These are phyloP conservation scores for Rallus limicola DNA, from an alignment of 2,113 vertebrate genomes.

Conservation along the genomic window DNA sequence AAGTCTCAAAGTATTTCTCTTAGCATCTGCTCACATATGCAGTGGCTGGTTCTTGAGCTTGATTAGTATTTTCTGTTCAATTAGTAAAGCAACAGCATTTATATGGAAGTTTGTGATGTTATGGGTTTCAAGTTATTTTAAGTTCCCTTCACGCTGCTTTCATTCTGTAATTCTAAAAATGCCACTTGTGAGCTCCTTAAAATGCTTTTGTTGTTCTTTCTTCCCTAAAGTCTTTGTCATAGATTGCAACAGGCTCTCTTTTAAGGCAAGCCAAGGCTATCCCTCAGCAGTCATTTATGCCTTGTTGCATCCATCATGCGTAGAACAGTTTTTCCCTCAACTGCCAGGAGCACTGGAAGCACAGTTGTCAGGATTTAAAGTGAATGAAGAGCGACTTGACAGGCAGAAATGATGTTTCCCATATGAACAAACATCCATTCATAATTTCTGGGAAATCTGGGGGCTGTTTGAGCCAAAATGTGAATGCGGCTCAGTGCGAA, in stretches of 20 bases:
- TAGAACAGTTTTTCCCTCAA: neutral
- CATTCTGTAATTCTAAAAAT: neutral
- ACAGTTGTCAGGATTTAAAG: constrained; percentile 24
- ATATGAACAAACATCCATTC: neutral
- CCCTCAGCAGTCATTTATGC: constrained; percentile 27
- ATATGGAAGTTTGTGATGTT: neutral
- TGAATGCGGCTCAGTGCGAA: rapidly evolving
- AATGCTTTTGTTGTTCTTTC: neutral
- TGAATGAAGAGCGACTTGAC: constrained; percentile 5
- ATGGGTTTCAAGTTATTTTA: neutral
- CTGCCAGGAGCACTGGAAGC: neutral
- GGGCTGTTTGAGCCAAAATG: neutral
- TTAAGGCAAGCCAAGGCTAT: neutral
- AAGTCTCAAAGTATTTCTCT: neutral
- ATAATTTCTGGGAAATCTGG: neutral
- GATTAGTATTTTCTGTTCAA: neutral
- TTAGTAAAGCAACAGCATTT: neutral
- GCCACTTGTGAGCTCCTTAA: neutral
- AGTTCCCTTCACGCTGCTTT: neutral
- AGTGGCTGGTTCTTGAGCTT: neutral
- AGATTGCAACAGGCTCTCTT: constrained; percentile 11
- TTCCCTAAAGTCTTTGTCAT: neutral
- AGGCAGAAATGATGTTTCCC: neutral
- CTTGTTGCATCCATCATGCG: constrained; percentile 41
- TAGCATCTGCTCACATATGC: neutral